Percentiles rank a stretch among this genome's conserved stretches.
These are phyloP conservation scores for Planiliza haematocheilus DNA, from an alignment of 2,113 vertebrate genomes.

Conservation along the genomic window DNA sequence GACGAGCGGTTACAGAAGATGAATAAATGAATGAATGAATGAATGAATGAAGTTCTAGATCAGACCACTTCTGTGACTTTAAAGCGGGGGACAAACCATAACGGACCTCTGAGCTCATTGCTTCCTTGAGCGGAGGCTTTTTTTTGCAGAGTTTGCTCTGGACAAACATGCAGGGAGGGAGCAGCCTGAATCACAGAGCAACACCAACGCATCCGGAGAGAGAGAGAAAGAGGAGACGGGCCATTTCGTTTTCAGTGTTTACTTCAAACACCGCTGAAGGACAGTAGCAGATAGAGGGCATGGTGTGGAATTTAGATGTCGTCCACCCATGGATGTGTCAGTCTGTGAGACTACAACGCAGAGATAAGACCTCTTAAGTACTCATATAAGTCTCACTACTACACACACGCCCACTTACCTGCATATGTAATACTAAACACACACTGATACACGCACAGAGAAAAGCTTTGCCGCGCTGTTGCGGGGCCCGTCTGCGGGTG, in stretches of 20 bases:
- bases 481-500: not conserved
- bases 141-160: conserved; percentile 33
- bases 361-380: not conserved
- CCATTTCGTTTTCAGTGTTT: too few relatives aligned
- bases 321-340: not conserved
- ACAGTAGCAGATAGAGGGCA: not conserved
- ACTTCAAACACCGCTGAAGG: conserved; percentile 5
- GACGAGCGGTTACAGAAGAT: too few relatives aligned
- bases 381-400: not conserved
- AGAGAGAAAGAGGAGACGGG: not conserved
- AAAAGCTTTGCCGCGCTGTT: conserved; percentile 1
- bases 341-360: not conserved
- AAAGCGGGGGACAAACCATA: conserved; percentile 2
- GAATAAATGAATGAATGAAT: too few relatives aligned
- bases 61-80: too few relatives aligned
- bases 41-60: too few relatives aligned
- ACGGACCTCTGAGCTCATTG: not conserved
- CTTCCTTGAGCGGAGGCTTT: not conserved
- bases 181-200: conserved; percentile 10
- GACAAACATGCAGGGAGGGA: conserved; percentile 35
- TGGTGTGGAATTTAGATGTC: not conserved
- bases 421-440: not conserved
- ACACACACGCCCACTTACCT: not conserved
- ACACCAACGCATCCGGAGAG: conserved; percentile 32
- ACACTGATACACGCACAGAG: not conserved